phyloP scores from a whole-genome alignment of 2,113 vertebrate genomes.

The Pungitius pungitius region DNA sequence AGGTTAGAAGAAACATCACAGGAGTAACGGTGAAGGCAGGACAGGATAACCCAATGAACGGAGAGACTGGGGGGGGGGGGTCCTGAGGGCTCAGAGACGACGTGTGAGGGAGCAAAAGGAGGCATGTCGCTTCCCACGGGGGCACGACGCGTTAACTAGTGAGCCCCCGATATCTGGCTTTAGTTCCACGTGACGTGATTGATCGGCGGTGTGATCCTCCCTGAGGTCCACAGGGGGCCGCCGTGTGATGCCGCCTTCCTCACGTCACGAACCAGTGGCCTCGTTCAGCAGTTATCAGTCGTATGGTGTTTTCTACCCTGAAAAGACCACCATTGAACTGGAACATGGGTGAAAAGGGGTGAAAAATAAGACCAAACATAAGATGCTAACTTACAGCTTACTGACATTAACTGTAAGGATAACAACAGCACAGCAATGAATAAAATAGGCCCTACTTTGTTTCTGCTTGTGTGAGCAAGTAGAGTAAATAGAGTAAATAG shows the following conservation, averaged over 20 bases:
- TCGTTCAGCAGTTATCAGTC: no score
- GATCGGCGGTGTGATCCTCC: constrained; percentile 32
- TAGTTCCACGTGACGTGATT: constrained; percentile 44
- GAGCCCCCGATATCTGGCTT: constrained; percentile 38
- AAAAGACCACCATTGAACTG: neutral
- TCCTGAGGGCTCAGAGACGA: constrained; percentile 10
- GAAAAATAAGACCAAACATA: no score
- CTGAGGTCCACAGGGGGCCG: neutral
- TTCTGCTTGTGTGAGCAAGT: neutral
- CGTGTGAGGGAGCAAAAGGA: constrained; percentile 9
- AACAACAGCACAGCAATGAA: neutral
- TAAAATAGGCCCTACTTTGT: neutral
- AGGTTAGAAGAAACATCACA: neutral
- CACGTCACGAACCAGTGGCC: no score
- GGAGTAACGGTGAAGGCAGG: constrained; percentile 19
- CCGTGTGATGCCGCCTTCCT: neutral
- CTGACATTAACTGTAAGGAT: neutral
- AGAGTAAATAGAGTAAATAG: no score
- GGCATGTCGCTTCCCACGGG: constrained; percentile 27
- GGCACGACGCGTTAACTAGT: neutral
- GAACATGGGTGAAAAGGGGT: no score
- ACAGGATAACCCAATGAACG: constrained; percentile 8
- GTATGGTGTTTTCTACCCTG: neutral
- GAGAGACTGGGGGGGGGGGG: no score
- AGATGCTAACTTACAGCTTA: no score